Conservation (phyloP, 1,140 invertebrate genomes). For the Maconellicoccus hirsutus region DNA sequence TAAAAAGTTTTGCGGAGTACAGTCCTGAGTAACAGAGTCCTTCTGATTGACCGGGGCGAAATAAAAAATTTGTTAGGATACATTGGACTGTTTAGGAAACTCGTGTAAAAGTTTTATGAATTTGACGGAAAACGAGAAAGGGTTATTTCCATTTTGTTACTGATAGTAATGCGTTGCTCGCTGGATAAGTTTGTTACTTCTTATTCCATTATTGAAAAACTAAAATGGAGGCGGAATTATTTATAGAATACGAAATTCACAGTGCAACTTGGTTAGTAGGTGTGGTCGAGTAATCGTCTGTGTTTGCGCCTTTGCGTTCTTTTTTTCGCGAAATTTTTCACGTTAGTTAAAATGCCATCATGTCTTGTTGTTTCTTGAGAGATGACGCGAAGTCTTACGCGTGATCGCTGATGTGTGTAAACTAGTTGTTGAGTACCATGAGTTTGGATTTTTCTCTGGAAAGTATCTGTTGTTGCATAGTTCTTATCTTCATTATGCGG, state of each 20-base stretch:
- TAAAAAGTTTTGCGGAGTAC: background rate
- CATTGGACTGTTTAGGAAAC: background rate
- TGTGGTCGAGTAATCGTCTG: background rate
- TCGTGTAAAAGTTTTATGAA: constrained; percentile 1
- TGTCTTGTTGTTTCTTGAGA: background rate
- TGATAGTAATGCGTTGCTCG: background rate
- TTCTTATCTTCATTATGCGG: background rate
- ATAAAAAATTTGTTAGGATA: background rate
- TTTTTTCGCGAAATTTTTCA: background rate
- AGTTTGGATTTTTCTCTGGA: no score
- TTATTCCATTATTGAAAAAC: constrained; percentile 9
- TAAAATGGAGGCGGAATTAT: constrained; percentile 8
- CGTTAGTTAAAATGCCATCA: background rate
- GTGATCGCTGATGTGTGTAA: background rate
- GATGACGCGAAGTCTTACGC: no score
- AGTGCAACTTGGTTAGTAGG: background rate
- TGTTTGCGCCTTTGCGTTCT: background rate
- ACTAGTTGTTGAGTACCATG: background rate
- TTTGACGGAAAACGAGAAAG: constrained; percentile 3
- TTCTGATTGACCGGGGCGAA: background rate
- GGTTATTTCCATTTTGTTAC: constrained; percentile 4
- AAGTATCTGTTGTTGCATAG: no score
- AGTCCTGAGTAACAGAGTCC: background rate
- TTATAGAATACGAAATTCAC: background rate
- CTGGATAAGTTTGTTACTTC: background rate